These are phyloP conservation scores for Malachius bipustulatus DNA, from an alignment of 2,888 invertebrate genomes.

Conservation along the genomic window DNA sequence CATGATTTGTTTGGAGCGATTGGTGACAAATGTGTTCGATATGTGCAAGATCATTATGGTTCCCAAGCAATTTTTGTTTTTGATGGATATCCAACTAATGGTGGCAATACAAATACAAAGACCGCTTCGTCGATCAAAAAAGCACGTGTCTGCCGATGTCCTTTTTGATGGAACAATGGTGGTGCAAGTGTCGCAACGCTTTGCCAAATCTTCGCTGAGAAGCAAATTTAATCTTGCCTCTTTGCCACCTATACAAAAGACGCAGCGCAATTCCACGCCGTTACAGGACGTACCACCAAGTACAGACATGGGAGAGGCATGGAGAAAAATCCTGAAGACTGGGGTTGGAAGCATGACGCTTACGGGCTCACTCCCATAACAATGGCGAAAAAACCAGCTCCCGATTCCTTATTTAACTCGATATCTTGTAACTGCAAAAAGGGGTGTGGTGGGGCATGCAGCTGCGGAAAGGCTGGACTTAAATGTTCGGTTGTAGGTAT, in stretches of 20 bases:
- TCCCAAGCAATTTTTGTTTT: conserved; percentile 19
- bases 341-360: no score
- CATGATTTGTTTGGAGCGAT: conserved; percentile 17
- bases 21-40: conserved; percentile 20
- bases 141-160: conserved; percentile 14
- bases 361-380: no score
- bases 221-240: no score
- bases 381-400: no score
- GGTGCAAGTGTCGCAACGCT: conserved; percentile 1
- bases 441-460: conserved; percentile 14
- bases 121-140: conserved; percentile 16
- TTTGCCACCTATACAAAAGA: no score
- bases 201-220: no score
- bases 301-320: no score
- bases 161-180: conserved; percentile 15
- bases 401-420: no score
- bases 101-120: conserved; percentile 17
- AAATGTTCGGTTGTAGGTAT: conserved; percentile 6
- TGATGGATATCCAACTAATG: conserved; percentile 21
- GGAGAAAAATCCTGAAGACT: no score
- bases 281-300: no score
- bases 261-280: no score
- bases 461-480: conserved; percentile 17
- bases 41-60: conserved; percentile 19
- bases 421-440: no score